These are phyloP conservation scores for Embiotoca jacksoni DNA, from an alignment of 2,113 vertebrate genomes.

Conservation along the genomic window DNA sequence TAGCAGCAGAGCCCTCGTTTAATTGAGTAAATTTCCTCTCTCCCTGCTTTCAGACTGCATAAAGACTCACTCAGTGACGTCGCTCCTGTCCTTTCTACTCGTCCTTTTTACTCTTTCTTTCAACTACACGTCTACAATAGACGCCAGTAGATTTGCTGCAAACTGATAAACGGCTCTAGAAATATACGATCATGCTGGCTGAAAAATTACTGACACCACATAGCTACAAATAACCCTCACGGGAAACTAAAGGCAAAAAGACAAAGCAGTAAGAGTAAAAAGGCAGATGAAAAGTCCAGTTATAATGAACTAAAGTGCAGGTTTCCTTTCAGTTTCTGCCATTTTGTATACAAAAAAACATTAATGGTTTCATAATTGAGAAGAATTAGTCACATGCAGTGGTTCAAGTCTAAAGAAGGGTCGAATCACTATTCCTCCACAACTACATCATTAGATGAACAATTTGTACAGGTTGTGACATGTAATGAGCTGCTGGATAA, in stretches of 20 bases:
- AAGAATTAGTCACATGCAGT: background rate
- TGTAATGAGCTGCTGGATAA: background rate
- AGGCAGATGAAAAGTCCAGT: background rate
- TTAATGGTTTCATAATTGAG: constrained; percentile 1
- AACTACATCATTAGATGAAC: constrained; percentile 31
- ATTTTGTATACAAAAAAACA: background rate
- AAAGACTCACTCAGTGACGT: constrained; percentile 45
- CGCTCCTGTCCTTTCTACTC: constrained; percentile 11
- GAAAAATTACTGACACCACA: too few species aligned
- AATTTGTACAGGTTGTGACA: background rate
- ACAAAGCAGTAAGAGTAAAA: background rate
- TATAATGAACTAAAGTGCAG: background rate
- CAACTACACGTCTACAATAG: constrained; percentile 1
- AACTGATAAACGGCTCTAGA: constrained; percentile 7
- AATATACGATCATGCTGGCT: background rate
- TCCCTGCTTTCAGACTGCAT: constrained; percentile 35
- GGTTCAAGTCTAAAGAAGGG: constrained; percentile 5
- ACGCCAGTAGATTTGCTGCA: constrained; percentile 4
- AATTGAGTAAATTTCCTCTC: constrained; percentile 46
- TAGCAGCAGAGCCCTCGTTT: constrained; percentile 43
- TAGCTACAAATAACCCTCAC: constrained; percentile 3
- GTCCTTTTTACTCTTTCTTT: constrained; percentile 15
- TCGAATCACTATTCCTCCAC: background rate
- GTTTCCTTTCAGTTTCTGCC: constrained; percentile 1
- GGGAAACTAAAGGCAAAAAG: background rate